Conservation (phyloP, 2,113 vertebrate species). For the Globicephala melas region DNA sequence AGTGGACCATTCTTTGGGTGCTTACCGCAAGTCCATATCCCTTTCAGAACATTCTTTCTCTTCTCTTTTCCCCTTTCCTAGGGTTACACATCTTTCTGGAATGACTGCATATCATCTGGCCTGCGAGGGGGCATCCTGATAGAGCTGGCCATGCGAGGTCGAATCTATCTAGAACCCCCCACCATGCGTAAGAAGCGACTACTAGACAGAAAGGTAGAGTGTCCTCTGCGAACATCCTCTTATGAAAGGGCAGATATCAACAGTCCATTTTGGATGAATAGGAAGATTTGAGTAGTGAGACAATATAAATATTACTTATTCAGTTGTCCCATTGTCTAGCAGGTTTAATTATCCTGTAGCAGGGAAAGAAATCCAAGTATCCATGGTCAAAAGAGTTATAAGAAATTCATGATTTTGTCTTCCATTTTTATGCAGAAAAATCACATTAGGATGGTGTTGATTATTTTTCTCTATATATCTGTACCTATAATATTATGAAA, state of each 20-base stretch:
- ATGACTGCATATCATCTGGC: constrained; percentile 90
- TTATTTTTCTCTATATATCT: neutral
- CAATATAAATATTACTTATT: neutral
- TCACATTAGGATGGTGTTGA: constrained; percentile 6
- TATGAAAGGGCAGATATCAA: neutral
- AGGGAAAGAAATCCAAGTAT: neutral
- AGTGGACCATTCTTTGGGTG: neutral
- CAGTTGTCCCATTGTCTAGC: neutral
- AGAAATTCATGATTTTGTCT: constrained; percentile 18
- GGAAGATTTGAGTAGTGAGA: neutral
- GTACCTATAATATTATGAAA: neutral
- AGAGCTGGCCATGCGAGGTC: constrained; percentile 85
- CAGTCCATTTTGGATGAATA: neutral
- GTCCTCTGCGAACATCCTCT: neutral
- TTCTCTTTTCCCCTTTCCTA: constrained; percentile 56
- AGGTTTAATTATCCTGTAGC: neutral
- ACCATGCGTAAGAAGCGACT: constrained; percentile 83
- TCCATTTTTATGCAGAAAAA: constrained; percentile 9
- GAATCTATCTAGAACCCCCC: constrained; percentile 83
- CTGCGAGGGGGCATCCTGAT: constrained; percentile 87
- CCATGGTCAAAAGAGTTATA: neutral
- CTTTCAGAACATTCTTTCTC: constrained; percentile 40
- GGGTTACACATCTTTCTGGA: constrained; percentile 92
- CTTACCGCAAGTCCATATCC: neutral
- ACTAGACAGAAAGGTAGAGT: constrained; percentile 85